Evolutionary conservation across 2,888 invertebrate species (phyloP), one percentile per base, ranked within the genome.

Genomic region (Phyllotreta striolata): DNA sequence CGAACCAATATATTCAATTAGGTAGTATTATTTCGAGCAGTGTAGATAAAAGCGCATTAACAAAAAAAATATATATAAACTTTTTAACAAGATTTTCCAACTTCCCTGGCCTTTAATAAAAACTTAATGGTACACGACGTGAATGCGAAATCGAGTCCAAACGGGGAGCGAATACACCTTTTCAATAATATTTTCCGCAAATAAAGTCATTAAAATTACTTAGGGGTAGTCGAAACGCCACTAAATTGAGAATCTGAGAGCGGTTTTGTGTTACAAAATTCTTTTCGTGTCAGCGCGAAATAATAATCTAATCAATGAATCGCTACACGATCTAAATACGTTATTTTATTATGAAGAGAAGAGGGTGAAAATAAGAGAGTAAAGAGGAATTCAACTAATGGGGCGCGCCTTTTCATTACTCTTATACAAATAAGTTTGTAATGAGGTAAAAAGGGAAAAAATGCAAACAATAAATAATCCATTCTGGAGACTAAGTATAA

Each of bases 121-220:
- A 67, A 67, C 54, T 64, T 63, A 63, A 64, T 54, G 51, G 62
- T 59, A 63, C 56, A 46, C 14, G 60, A 49, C 38, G 43, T 51
- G 67, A 62, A 64, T 67, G 63, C 60, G 24, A 55, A 62, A 67
- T 62, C 55, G 52, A 10, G 13, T 10, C 10, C 9, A 56, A 51
- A 58, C 39, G 54, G 54, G 49, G 41, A 64, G 37, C 54, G 60
- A 59, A 63, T 67, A 67, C 63, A 62, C 64, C 56, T 67, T 24
- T 64, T 67, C 64, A 67, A 67, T 67, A 67, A 52, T 64, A 61
- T 61, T 67, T 63, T 63, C 60, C 44, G 51, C 62, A 64, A 67
- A 64, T 64, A 67, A 62, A 66, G 60, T 61, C 62, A 64, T 67
- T 67, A 64, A 67, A 67, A 67, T 67, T 67, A 67, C 67, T 67